A percentile compares a stretch with the other conserved stretches of the same genome.
These are phyloP conservation scores for Centropyge bicolor DNA, from an alignment of 2,797 vertebrate species.

Conservation along the genomic window DNA sequence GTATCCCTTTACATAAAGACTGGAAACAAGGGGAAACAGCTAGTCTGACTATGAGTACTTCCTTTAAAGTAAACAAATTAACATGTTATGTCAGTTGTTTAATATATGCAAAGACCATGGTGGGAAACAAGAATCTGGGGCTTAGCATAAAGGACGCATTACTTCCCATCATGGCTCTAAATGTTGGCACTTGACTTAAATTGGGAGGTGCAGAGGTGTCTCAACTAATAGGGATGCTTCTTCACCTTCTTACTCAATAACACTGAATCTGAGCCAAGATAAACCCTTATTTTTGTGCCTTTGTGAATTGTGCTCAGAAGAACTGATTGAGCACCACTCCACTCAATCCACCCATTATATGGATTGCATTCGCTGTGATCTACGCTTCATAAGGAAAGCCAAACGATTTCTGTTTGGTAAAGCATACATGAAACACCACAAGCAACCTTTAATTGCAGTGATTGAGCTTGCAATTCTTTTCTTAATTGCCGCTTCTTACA, in stretches of 20 bases:
- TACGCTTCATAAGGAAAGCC: neutral
- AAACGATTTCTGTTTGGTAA: constrained; percentile 10
- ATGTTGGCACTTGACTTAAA: neutral
- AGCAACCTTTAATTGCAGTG: neutral
- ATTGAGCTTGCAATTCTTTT: neutral
- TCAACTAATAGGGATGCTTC: neutral
- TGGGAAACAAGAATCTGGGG: too few relatives aligned
- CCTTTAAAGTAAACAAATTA: too few relatives aligned
- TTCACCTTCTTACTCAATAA: constrained; percentile 1
- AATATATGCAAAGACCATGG: neutral
- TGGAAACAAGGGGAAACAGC: too few relatives aligned
- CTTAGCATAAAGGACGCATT: neutral
- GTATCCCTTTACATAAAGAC: neutral
- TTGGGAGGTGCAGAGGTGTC: too few relatives aligned
- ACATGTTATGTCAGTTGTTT: too few relatives aligned
- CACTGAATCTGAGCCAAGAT: constrained; percentile 3
- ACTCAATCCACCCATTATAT: neutral
- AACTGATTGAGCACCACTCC: constrained; percentile 1
- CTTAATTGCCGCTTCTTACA: neutral
- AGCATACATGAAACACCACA: neutral
- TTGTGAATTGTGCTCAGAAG: neutral
- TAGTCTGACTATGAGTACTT: neutral
- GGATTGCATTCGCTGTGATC: neutral
- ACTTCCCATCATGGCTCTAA: neutral
- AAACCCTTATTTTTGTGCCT: neutral